These are phyloP conservation scores for Euzophera pinguis DNA, from an alignment of 2,888 invertebrate species.

Conservation along the genomic window DNA sequence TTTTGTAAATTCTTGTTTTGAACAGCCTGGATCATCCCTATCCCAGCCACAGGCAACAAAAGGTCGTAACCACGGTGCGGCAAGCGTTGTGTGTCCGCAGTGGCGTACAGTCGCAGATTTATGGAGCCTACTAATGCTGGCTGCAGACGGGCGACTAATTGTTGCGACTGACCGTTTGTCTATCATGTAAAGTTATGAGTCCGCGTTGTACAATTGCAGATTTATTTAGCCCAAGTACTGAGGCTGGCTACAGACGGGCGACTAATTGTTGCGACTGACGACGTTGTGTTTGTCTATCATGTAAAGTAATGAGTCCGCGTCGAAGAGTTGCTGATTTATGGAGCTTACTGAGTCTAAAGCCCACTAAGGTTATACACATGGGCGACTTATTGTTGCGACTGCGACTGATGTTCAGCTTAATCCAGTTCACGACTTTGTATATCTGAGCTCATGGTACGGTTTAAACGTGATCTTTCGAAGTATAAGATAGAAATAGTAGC, in stretches of 20 bases:
- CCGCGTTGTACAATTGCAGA: constrained; percentile 16
- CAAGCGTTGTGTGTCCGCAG: constrained; percentile 18
- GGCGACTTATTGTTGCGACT: not conserved
- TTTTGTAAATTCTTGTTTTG: no score
- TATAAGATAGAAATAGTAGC: no score
- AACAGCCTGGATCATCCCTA: constrained; percentile 22
- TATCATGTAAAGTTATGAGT: no score
- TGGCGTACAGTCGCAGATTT: constrained; percentile 18
- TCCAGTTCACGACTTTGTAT: no score
- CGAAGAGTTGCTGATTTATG: constrained; percentile 20
- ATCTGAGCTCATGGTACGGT: no score
- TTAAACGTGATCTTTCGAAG: no score
- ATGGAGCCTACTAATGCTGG: constrained; percentile 12
- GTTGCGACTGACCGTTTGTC: not conserved
- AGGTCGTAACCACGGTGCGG: constrained; percentile 18
- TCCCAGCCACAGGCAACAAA: constrained; percentile 15
- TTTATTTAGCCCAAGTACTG: constrained; percentile 19
- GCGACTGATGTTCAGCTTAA: no score
- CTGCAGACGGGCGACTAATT: constrained; percentile 3
- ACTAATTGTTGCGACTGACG: not conserved
- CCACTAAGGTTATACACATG: no score
- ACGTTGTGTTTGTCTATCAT: no score
- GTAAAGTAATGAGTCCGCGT: constrained; percentile 19
- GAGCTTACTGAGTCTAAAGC: constrained; percentile 6
- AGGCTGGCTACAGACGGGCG: constrained; percentile 1